Evolutionary conservation across 2,113 vertebrate genomes (phyloP).

Genomic region (Mesocricetus auratus): DNA sequence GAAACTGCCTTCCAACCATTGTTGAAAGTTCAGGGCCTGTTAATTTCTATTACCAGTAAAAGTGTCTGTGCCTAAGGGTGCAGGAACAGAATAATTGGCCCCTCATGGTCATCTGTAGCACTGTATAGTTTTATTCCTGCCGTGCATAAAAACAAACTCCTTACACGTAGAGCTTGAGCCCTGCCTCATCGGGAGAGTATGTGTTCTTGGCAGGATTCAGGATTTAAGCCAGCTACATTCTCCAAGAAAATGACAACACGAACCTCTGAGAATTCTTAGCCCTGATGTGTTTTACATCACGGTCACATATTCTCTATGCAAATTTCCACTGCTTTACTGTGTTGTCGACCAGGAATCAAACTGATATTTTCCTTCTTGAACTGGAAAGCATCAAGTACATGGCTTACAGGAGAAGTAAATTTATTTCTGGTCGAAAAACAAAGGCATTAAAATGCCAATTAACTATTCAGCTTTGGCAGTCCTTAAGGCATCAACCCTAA

Average conservation of each 20-base stretch:
- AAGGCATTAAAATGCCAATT: not conserved
- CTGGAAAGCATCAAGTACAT: not conserved
- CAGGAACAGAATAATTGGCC: not conserved
- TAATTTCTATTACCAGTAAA: conserved; percentile 28
- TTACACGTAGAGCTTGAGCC: not conserved
- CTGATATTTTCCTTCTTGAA: not conserved
- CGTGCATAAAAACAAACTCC: conserved; percentile 23
- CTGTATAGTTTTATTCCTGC: not conserved
- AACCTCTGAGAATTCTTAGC: not conserved
- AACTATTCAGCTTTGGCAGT: not conserved
- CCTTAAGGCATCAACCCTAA: not conserved
- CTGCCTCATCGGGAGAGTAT: not conserved
- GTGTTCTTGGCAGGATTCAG: not conserved
- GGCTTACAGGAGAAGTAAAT: not conserved
- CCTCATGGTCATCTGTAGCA: not conserved
- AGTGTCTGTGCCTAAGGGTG: not conserved
- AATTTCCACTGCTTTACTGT: not conserved
- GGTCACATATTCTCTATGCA: conserved; percentile 1
- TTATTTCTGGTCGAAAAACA: conserved; percentile 39
- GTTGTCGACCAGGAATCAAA: conserved; percentile 29
- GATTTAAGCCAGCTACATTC: not conserved
- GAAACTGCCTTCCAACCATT: not conserved
- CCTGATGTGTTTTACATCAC: not conserved
- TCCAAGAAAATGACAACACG: conserved; percentile 40
- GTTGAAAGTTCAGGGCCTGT: conserved; percentile 13